A percentile compares a stretch with the other conserved stretches of the same genome.
phyloP scores from a whole-genome alignment of 2,888 invertebrate genomes.

The Eristalis pertinax region DNA sequence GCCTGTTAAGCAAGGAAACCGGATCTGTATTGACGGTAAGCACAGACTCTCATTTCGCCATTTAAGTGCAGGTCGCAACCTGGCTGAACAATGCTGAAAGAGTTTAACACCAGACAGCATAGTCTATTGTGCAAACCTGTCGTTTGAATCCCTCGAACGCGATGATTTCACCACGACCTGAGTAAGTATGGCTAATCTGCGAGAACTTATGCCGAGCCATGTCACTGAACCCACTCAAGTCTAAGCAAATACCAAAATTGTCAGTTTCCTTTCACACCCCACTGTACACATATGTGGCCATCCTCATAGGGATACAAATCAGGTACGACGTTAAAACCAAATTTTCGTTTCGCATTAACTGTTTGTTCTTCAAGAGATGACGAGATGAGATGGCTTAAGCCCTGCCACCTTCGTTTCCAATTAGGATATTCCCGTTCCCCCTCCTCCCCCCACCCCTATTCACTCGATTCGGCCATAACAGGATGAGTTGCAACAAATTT shows the following conservation, averaged over 20 bases:
- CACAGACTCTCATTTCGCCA: no score
- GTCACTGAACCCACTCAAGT: no score
- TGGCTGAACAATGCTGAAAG: no score
- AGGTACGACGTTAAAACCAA: slow-evolving; percentile 50
- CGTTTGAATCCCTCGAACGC: no score
- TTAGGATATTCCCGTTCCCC: slow-evolving; percentile 31
- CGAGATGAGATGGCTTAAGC: slow-evolving; percentile 37
- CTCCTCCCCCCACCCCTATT: background rate
- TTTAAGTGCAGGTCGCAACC: no score
- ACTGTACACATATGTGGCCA: slow-evolving; percentile 10
- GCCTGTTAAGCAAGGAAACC: no score
- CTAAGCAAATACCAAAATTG: background rate
- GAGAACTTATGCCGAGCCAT: no score
- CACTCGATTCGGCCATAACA: slow-evolving; percentile 2
- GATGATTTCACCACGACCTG: no score
- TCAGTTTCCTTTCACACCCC: background rate
- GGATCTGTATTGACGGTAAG: no score
- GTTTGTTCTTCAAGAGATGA: slow-evolving; percentile 38
- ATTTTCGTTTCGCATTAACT: slow-evolving; percentile 47
- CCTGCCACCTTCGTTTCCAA: slow-evolving; percentile 52
- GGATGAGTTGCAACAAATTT: slow-evolving; percentile 50
- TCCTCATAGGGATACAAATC: slow-evolving; percentile 37
- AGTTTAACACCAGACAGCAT: no score
- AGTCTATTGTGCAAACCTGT: no score
- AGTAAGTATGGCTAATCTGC: no score